Evolutionary conservation across 64 coral and sea anemone species (phyloP), one percentile per base, ranked within the genome.

Genomic region (Montipora sp.): DNA sequence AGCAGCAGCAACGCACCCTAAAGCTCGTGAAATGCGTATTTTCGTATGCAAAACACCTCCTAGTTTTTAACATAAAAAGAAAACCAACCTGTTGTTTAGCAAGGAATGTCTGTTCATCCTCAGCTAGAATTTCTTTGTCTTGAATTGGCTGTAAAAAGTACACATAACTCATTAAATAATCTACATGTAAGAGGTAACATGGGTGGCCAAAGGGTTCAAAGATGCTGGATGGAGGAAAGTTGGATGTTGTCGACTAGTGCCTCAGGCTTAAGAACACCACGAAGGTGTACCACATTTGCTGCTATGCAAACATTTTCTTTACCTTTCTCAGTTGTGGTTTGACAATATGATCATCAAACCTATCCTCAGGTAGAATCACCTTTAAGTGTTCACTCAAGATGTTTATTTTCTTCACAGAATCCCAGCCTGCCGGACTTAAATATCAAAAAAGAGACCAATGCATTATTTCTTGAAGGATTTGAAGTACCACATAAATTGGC

Each of bases 301-400:
- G 36, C 36, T 36, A 36, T 36, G 36, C 36, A 57, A 57, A 57
- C 11, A 7, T 68, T 49, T 49, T 76, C 19, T 63, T 78, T 77
- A 99, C 98, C 89, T 94, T 99, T 92, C 98, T 96, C 51, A 94
- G 72, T 76, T 87, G 87, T 77, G 98, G 98, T 86, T 99, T 96
- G 13, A 92, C 77, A 44, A 99, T 99, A 5, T 99, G 98, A 89
- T 99, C 98, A 88, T 99, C 98, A 96, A 99, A 99, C 19, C 59
- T 53, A 75, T 99, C 98, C 27, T 99, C 98, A 70, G 92, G 84
- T 15, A 96, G 89, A 59, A 99, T 99, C 43, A 80, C 79, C 80
- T 99, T 99, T 19, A 99, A 66, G 60, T 99, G 98, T 79, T 99
- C 98, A 78, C 90, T 96, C 43, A 99, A 63, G 76, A 99, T 99